Conservation (phyloP, 2,113 vertebrate genomes). For the Peucedramus taeniatus region DNA sequence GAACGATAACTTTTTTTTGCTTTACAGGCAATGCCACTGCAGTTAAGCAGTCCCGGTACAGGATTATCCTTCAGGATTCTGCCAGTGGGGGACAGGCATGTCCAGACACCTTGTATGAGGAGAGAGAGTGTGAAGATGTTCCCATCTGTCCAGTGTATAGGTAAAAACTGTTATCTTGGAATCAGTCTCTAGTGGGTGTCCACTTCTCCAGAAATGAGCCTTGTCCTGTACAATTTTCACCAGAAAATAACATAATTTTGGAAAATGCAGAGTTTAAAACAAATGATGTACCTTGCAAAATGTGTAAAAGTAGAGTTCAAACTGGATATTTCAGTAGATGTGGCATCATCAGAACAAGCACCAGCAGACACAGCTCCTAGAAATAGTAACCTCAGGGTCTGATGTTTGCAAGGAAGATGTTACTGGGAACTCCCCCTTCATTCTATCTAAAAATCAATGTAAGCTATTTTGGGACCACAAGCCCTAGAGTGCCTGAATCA, state of each 20-base stretch:
- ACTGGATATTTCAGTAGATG: neutral
- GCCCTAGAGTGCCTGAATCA: neutral
- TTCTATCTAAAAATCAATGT: neutral
- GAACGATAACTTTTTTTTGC: neutral
- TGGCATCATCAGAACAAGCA: neutral
- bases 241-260: neutral
- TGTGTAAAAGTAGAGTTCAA: neutral
- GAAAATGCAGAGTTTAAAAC: neutral
- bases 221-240: neutral
- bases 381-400: neutral
- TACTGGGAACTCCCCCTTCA: neutral
- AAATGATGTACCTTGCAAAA: neutral
- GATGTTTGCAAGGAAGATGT: neutral
- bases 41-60: conserved; percentile 86
- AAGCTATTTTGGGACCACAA: neutral
- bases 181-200: neutral
- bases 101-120: conserved; percentile 93
- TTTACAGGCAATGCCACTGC: conserved; percentile 79
- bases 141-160: conserved; percentile 83
- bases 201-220: neutral
- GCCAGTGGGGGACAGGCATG: conserved; percentile 86
- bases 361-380: neutral
- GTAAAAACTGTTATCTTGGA: conserved; percentile 62
- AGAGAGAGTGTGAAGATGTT: conserved; percentile 90
- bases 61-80: conserved; percentile 84